Evolutionary conservation across 2,113 vertebrate genomes (phyloP).

Genomic region (Pelecanus crispus): DNA sequence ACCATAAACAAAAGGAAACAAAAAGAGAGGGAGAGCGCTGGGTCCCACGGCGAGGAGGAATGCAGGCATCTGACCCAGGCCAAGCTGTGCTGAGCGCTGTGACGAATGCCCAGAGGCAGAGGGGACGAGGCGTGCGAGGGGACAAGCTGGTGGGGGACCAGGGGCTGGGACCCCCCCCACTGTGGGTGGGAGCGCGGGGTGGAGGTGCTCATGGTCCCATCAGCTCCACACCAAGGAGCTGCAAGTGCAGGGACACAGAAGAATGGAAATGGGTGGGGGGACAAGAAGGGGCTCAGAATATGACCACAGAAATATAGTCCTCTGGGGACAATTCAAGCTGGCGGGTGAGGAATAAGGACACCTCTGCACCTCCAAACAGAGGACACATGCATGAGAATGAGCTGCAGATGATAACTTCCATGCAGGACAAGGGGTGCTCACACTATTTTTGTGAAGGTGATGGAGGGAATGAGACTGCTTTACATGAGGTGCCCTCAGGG

Average conservation of each 20-base stretch:
- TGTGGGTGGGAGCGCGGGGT: neutral
- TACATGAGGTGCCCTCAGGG: neutral
- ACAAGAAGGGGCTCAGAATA: neutral
- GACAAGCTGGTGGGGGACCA: neutral
- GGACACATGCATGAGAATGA: neutral
- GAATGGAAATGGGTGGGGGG: neutral
- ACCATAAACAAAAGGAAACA: constrained; percentile 61
- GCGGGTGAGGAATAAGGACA: neutral
- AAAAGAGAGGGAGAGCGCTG: constrained; percentile 15
- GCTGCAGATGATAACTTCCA: neutral
- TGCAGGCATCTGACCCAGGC: neutral
- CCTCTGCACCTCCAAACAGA: neutral
- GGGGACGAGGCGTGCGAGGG: neutral
- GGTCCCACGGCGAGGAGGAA: neutral
- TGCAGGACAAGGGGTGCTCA: neutral
- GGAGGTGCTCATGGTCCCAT: neutral
- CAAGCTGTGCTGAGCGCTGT: neutral
- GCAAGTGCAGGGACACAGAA: neutral
- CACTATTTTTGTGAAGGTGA: neutral
- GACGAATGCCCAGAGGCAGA: neutral
- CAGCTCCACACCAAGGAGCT: neutral
- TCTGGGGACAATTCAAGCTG: neutral
- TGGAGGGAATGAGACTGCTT: neutral
- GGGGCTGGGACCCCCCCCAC: neutral
- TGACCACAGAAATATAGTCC: neutral